Evolutionary conservation across 1,140 invertebrate genomes (phyloP), one percentile per base, ranked within the genome.

Genomic region (Ridgeia piscesae): DNA sequence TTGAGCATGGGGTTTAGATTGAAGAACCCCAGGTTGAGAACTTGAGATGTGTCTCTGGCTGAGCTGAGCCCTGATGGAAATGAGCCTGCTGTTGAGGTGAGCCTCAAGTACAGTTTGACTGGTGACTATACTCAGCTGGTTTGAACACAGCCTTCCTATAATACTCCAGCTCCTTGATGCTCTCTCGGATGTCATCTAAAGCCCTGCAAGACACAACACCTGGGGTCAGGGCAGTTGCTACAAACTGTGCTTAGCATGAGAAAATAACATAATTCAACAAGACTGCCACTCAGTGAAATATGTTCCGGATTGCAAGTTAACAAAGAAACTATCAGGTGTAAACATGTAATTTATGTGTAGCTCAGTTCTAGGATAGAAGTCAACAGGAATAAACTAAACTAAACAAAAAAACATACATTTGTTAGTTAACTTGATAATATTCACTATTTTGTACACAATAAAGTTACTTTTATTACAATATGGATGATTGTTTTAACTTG

Each of bases 181-280:
- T 98, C 95, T 99, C 98, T 94, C 97, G 96, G 89, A 99, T 98
- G 95, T 99, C 98, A 94, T 97, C 96, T 27, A 98, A 93, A 90
- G 98, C 97, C 94, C 98, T 95, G 93, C 93, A 95, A 90, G 14
- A 77, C 8, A 77, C 17, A 77, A 77, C 58, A 77, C 17, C 2
- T 77, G 17, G 27, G 58, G 58, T 77, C 58, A 77, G 58, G 58
- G 2, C 27, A 77, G 2, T 77, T 77, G 17, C 17, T 27, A 31
- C 58, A 77, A 4, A 77, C 11, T 77, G 27, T 21, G 27, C 58
- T 27, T 77, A 21, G 58, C 58, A 77, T 9, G 58, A 42, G 42
- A 42, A 42, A 42, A 4, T 42, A 11, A 42, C 11, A 42, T 6
- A 4, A 42, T 89, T 89, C 42, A n/a, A n/a, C n/a, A n/a, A n/a